A percentile compares a stretch with the other conserved stretches of the same genome.
Evolutionary conservation across 1,140 invertebrate genomes (phyloP).

Genomic region (Muscidifurax raptorellus): DNA sequence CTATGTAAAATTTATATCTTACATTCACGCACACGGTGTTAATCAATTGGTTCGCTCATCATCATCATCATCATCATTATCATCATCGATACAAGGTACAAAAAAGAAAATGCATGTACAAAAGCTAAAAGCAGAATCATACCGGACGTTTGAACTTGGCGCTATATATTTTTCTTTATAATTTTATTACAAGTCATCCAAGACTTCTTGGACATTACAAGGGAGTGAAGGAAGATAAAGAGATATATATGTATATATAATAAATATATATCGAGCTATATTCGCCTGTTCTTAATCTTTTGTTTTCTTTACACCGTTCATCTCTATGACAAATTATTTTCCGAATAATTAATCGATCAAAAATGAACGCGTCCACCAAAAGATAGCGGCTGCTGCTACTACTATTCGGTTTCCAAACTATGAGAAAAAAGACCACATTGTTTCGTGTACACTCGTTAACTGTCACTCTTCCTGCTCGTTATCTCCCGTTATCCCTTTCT

Average conservation of each 20-base stretch:
- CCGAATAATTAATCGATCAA: conserved; percentile 17
- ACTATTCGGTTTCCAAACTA: conserved; percentile 21
- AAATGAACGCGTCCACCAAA: conserved; percentile 25
- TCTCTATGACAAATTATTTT: neutral
- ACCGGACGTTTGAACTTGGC: conserved; percentile 41
- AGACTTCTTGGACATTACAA: conserved; percentile 55
- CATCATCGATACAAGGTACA: conserved; percentile 36
- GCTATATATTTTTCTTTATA: conserved; percentile 13
- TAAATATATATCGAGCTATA: conserved; percentile 14
- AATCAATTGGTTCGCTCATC: conserved; percentile 29
- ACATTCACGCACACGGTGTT: conserved; percentile 32
- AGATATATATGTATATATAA: conserved; percentile 14
- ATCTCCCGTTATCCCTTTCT: conserved; percentile 30
- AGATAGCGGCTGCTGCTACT: conserved; percentile 7
- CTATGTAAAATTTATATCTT: conserved; percentile 53
- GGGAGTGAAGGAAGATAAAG: conserved; percentile 19
- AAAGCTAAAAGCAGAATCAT: conserved; percentile 49
- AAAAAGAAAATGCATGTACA: conserved; percentile 47
- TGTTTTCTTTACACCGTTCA: conserved; percentile 11
- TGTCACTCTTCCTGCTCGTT: conserved; percentile 6
- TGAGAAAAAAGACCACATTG: conserved; percentile 30
- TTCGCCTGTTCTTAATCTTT: conserved; percentile 7
- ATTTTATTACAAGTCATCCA: conserved; percentile 47
- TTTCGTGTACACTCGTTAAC: conserved; percentile 9
- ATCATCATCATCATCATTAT: conserved; percentile 38